phyloP scores from a whole-genome alignment of 2,113 vertebrate species.

The Brienomyrus brachyistius region DNA sequence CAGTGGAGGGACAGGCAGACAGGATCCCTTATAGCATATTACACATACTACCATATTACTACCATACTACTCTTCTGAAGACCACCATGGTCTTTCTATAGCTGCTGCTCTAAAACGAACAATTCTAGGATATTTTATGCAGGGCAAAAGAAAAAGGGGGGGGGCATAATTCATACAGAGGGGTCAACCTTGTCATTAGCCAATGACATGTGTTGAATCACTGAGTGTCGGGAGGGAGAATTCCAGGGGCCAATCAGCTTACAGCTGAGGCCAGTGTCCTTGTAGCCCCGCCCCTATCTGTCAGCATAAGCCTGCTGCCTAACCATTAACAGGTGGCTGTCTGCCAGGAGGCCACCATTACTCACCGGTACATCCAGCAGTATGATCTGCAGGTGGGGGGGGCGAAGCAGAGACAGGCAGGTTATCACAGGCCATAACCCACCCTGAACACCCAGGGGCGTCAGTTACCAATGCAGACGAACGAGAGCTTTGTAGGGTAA shows the following conservation, averaged over 20 bases:
- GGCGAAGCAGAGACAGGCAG: conserved; percentile 54
- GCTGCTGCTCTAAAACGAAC: background rate
- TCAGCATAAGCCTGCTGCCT: background rate
- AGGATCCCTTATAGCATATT: background rate
- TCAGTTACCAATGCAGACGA: background rate
- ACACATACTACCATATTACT: background rate
- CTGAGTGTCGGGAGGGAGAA: background rate
- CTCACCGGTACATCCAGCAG: conserved; percentile 89
- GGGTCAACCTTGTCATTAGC: background rate
- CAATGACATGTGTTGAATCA: background rate
- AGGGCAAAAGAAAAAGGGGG: background rate
- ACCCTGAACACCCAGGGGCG: background rate
- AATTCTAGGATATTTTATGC: background rate
- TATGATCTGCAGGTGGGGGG: conserved; percentile 78
- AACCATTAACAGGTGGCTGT: background rate
- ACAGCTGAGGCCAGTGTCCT: background rate
- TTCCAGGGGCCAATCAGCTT: background rate
- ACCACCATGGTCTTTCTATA: background rate
- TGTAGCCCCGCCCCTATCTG: background rate
- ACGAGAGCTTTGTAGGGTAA: background rate
- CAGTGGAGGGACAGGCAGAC: background rate
- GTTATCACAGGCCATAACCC: conserved; percentile 42
- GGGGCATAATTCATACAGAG: background rate
- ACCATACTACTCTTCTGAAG: background rate
- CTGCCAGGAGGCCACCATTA: conserved; percentile 41